Evolutionary conservation across 1,140 invertebrate species (phyloP).

Genomic region (Sipha flava): DNA sequence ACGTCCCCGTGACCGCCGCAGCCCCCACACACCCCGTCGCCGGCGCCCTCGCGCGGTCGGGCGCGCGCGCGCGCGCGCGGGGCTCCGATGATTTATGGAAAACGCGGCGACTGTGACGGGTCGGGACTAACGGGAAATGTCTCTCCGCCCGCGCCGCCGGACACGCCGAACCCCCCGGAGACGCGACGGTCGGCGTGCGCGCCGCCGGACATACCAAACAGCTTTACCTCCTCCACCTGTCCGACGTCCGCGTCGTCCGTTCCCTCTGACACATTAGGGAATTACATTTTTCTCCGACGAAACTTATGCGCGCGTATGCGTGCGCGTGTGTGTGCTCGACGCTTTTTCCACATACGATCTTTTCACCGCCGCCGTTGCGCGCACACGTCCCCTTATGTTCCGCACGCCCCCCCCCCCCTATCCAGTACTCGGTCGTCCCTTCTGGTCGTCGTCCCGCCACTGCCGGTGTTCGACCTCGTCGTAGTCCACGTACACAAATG

Average conservation of each 20-base stretch:
- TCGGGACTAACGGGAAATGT: not conserved
- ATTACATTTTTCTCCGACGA: conserved; percentile 9
- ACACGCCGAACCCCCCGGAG: not conserved
- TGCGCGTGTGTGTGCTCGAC: too few species aligned
- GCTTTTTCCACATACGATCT: too few species aligned
- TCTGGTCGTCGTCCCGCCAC: too few species aligned
- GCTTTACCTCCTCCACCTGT: not conserved
- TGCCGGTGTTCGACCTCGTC: not conserved
- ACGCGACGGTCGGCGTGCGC: not conserved
- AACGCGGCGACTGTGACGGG: conserved; percentile 23
- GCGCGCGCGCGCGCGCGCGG: not conserved
- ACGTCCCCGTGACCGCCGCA: not conserved
- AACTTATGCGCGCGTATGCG: not conserved
- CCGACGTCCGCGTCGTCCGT: not conserved
- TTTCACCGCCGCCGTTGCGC: too few species aligned
- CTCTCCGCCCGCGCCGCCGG: not conserved
- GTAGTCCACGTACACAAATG: not conserved
- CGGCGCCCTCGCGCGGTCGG: not conserved
- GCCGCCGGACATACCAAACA: conserved; percentile 23
- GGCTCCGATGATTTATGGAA: conserved; percentile 25
- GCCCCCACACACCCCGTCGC: not conserved
- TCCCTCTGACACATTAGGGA: conserved; percentile 15
- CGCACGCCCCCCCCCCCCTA: not conserved
- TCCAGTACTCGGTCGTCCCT: too few species aligned
- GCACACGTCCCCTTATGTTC: not conserved